Evolutionary conservation across 2,113 vertebrate species (phyloP).

Genomic region (Hippocampus zosterae): DNA sequence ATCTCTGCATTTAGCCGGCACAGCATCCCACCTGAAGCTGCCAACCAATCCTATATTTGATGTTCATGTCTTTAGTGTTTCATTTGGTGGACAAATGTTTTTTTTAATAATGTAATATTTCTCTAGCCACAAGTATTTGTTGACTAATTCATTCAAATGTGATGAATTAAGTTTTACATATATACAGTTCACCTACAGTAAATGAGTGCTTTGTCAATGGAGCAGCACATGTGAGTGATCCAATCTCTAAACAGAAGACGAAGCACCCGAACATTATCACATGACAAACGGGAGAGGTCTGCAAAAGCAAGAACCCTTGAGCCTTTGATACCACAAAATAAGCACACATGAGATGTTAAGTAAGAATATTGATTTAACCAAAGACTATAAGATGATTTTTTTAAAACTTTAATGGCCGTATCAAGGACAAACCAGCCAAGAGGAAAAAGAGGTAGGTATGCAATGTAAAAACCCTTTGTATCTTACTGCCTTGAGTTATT

Average conservation of each 20-base stretch:
- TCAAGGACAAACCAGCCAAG: too few relatives aligned
- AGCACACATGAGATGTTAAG: neutral
- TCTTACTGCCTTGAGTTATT: neutral
- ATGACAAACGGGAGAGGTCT: too few relatives aligned
- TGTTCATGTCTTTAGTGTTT: neutral
- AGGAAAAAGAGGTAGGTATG: too few relatives aligned
- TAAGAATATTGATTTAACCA: neutral
- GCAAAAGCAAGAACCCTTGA: neutral
- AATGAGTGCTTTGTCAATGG: neutral
- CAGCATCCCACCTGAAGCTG: too few relatives aligned
- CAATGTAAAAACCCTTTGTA: too few relatives aligned
- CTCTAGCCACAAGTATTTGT: neutral
- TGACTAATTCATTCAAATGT: neutral
- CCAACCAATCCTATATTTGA: too few relatives aligned
- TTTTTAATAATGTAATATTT: neutral
- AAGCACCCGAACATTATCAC: constrained; percentile 2
- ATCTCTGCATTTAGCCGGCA: too few relatives aligned
- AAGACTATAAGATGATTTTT: too few relatives aligned
- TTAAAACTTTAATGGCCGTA: too few relatives aligned
- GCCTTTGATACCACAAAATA: constrained; percentile 1
- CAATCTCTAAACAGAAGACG: neutral
- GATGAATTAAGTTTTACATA: neutral
- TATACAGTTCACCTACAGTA: too few relatives aligned
- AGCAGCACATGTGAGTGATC: neutral
- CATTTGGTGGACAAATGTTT: neutral